phyloP scores from a whole-genome alignment of 1,140 invertebrate genomes.

The Lordiphosa stackelbergi region DNA sequence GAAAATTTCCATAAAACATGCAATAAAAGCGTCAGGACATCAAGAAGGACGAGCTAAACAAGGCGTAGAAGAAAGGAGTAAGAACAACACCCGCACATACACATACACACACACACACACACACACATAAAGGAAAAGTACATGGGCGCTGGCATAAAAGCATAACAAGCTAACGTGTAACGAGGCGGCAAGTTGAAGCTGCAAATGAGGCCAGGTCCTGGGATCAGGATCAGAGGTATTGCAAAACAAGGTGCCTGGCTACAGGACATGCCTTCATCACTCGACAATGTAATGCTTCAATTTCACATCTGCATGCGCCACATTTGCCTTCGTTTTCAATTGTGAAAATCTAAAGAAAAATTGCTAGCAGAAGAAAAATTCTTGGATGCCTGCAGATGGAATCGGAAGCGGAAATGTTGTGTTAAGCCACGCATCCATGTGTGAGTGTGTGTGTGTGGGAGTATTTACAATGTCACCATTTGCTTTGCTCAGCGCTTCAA shows the following conservation, averaged over 20 bases:
- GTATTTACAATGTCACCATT: constrained; percentile 54
- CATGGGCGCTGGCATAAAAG: constrained; percentile 54
- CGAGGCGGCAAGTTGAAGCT: constrained; percentile 49
- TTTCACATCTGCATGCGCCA: constrained; percentile 21
- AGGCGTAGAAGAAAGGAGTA: constrained; percentile 8
- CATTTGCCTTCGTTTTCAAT: constrained; percentile 27
- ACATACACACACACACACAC: constrained; percentile 11
- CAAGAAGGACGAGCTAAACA: constrained; percentile 12
- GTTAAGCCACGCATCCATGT: constrained; percentile 41
- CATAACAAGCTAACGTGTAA: constrained; percentile 68
- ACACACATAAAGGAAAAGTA: constrained; percentile 59
- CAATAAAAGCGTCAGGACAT: constrained; percentile 64
- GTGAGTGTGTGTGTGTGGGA: constrained; percentile 17
- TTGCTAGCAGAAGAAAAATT: constrained; percentile 19
- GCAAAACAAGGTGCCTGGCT: constrained; percentile 28
- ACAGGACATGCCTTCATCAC: constrained; percentile 39
- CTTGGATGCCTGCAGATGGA: constrained; percentile 37
- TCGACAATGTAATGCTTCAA: constrained; percentile 62
- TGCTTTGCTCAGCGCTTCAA: constrained; percentile 36
- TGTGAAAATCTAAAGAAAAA: constrained; percentile 41
- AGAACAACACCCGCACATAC: constrained; percentile 19
- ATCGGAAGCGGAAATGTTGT: constrained; percentile 60
- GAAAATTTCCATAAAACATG: constrained; percentile 74
- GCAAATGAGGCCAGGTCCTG: constrained; percentile 50
- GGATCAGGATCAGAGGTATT: constrained; percentile 10